Conservation (phyloP, 1,140 invertebrate species). For the Bombus huntii region DNA sequence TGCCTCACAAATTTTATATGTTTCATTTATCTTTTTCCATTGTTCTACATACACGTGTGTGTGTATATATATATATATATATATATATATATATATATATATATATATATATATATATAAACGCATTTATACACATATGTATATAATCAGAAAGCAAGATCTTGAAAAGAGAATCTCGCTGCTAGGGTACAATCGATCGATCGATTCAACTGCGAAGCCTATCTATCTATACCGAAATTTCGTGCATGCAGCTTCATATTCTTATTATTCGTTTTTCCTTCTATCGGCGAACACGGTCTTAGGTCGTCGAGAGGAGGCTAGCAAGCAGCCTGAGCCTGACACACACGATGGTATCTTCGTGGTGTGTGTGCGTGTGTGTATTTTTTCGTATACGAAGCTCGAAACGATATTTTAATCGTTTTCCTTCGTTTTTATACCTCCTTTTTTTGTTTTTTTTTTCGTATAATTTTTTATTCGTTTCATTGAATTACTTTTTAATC, state of each 20-base stretch:
- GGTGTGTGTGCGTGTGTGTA: neutral
- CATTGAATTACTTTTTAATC: conserved; percentile 61
- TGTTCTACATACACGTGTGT: neutral
- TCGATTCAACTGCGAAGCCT: conserved; percentile 69
- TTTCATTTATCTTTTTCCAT: neutral
- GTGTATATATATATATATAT: neutral
- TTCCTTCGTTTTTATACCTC: neutral
- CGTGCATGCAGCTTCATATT: conserved; percentile 41
- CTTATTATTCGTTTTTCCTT: neutral
- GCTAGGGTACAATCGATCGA: conserved; percentile 49
- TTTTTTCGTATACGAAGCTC: neutral
- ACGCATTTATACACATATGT: neutral
- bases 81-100: neutral
- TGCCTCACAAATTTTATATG: neutral
- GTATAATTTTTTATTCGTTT: conserved; percentile 31
- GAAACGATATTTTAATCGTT: conserved; percentile 34
- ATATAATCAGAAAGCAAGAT: conserved; percentile 28
- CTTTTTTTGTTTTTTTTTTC: neutral
- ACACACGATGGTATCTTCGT: conserved; percentile 10
- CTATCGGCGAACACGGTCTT: conserved; percentile 57
- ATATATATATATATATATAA: neutral
- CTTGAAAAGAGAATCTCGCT: conserved; percentile 14
- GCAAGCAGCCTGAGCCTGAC: conserved; percentile 50
- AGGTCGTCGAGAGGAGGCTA: conserved; percentile 55
- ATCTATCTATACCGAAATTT: conserved; percentile 10